These are phyloP conservation scores for Rhinichthys klamathensis DNA, from an alignment of 2,113 vertebrate species.

Conservation along the genomic window DNA sequence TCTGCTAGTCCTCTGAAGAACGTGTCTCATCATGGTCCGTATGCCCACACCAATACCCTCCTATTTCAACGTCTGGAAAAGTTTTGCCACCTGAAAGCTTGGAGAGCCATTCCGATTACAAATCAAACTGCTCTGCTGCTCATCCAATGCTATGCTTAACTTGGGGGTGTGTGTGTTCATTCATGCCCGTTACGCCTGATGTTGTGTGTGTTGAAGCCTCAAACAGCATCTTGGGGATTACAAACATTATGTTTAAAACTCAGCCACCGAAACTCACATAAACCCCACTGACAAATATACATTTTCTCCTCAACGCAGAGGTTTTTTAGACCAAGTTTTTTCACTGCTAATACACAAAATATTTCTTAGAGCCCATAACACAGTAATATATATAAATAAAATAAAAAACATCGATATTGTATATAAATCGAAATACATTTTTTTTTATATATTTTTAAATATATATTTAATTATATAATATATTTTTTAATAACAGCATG, in stretches of 20 bases:
- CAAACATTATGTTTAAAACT: neutral
- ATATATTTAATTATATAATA: neutral
- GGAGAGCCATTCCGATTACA: neutral
- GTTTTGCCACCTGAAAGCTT: constrained; percentile 42
- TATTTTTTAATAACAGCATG: neutral
- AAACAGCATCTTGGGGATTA: constrained; percentile 33
- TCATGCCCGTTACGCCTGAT: neutral
- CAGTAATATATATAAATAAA: neutral
- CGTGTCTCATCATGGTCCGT: constrained; percentile 21
- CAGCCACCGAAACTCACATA: neutral
- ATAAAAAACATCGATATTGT: neutral
- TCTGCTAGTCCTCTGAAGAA: constrained; percentile 27
- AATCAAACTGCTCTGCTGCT: constrained; percentile 16
- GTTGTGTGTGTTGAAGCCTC: constrained; percentile 26
- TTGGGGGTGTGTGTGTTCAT: neutral
- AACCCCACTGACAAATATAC: neutral
- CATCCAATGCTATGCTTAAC: constrained; percentile 40
- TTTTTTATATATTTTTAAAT: too few relatives aligned
- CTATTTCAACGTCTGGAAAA: constrained; percentile 38
- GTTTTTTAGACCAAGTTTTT: too few relatives aligned
- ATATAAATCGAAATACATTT: neutral
- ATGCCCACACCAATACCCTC: constrained; percentile 19
- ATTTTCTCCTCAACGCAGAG: too few relatives aligned
- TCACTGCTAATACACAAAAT: neutral
- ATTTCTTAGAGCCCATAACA: neutral